Base-by-base conservation (phyloP, 2,113 vertebrate genomes). In the Sander lucioperca region DNA sequence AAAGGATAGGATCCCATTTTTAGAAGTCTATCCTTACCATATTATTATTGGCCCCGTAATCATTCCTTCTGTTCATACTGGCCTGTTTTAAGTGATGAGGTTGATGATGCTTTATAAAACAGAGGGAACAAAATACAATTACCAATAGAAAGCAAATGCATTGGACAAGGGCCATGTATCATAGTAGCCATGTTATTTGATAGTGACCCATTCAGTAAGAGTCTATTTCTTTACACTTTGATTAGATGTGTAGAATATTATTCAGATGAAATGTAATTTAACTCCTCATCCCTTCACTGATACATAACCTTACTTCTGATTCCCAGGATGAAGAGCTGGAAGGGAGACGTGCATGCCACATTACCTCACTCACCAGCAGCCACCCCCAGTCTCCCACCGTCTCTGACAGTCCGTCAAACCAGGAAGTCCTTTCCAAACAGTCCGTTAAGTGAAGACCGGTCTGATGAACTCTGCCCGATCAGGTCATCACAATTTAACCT, bases 291-390 rank as follows among this genome's bases (percentile, higher is more conserved):
- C 27, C 48, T 25, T 36, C 45, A 56, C 39, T 45, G 8, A 78
- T 21, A 39, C 19, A 23, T 74, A 8, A 69, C 15, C 30, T 18
- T 59, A 5, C 5, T 54, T 68, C 30, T 82, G 23, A 70, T 83
- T 39, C 57, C 64, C 81, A 95, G 94, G 94, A 96, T 90, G 95
- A 95, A 85, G 95, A 96, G 36, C 59, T 91, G 62, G 94, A 93
- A 13, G 71, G 48, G n/a, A 77, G 71, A 45, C 27, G 2, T 0
- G 25, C n/a, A 19, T 50, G 7, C 33, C 8, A 6, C 10, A 36
- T 69, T 10, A 47, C 51, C 57, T 73, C 77, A 0, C 63, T 30
- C 27, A 23, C 30, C 47, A 54, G 70, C 68, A 50, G 47, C 50
- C 67, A 72, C 50, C 19, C 62, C 61, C 62, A 21, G 18, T 19